Base-by-base conservation (phyloP, 2,797 vertebrate genomes). In the Cossypha heuglini region DNA sequence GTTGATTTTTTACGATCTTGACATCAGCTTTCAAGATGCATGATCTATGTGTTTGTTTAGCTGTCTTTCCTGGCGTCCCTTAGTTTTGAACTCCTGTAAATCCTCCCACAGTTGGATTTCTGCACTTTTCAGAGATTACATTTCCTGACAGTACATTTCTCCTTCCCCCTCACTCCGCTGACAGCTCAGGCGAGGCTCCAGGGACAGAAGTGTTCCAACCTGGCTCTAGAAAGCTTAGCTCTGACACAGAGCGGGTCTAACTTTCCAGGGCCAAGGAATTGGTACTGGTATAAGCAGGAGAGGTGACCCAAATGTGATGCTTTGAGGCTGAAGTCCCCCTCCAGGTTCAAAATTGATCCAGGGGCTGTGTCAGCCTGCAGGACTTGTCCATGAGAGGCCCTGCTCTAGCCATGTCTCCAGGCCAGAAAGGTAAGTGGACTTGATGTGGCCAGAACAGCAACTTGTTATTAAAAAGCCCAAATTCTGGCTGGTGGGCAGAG, bases 11-110 rank as follows among this genome's bases (percentile, higher is more conserved):
- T 97, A 97, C 58, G 87, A 92, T 97, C 96, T 95, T 97, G 97
- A 98, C 97, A 97, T 95, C 95, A 95, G 96, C 96, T 97, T 97
- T 98, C 97, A 97, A 96, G 97, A 95, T 20, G 77, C 93, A 96
- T 97, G 97, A 97, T 97, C 96, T 97, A 97, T 97, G 96, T 97
- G 94, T 97, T 98, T 97, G 95, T 97, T 97, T 97, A 97, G 97
- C 96, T 97, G 96, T 97, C 97, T 98, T 97, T 97, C 95, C 92
- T 96, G 94, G 93, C 68, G 40, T 97, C 93, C 93, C 90, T 87
- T 97, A 92, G 96, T 97, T 97, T 88, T 97, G 95, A 97, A 97
- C 96, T 97, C 94, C 91, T 86, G 93, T 97, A 97, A 97, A 97
- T 97, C 96, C 96, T 97, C 96, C 96, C 93, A 96, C 95, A 93